Conservation (phyloP, 2,113 vertebrate genomes). For the Ifrita kowaldi region DNA sequence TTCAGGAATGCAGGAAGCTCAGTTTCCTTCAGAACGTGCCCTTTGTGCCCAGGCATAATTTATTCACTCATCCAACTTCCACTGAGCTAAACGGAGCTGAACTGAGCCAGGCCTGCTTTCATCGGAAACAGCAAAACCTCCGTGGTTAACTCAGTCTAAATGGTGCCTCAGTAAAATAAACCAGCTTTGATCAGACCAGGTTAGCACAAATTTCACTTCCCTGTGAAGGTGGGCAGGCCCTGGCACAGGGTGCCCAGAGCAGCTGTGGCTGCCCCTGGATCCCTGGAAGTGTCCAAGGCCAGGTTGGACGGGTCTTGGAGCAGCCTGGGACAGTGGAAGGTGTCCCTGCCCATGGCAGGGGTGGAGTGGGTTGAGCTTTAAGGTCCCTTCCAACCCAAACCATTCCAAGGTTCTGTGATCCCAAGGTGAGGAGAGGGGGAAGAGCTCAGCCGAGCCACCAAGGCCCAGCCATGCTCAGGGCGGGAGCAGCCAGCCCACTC, state of each 20-base stretch:
- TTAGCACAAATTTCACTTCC: background rate
- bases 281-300: background rate
- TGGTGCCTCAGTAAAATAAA: background rate
- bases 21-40: background rate
- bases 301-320: rapidly evolving
- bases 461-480: background rate
- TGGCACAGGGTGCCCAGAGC: background rate
- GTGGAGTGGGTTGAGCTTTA: background rate
- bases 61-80: background rate
- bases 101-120: background rate
- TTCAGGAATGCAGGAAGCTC: background rate
- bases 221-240: rapidly evolving
- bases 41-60: background rate
- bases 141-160: background rate
- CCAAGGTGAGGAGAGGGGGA: background rate
- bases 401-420: background rate
- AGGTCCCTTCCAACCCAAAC: background rate
- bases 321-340: rapidly evolving
- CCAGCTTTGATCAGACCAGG: background rate
- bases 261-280: background rate
- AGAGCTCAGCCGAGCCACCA: background rate
- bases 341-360: background rate
- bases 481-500: background rate
- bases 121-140: background rate
- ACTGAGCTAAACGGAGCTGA: background rate